Evolutionary conservation across 92 coral and sea anemone species (phyloP).

Genomic region (Phenganax subtilis): DNA sequence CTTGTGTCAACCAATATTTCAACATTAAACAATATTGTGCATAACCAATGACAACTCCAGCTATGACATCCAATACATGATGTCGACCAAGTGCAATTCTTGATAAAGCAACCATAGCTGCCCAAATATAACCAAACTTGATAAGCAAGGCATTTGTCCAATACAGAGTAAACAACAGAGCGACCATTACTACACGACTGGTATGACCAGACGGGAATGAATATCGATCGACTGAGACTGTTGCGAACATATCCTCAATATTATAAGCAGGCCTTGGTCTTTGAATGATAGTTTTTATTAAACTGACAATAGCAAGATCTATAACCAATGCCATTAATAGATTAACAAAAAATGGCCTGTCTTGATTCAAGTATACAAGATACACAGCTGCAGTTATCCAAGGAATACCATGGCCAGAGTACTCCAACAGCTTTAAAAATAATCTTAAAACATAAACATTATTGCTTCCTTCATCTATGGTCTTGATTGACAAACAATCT

Average conservation of each 20-base stretch:
- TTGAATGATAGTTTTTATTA: constrained; percentile 55
- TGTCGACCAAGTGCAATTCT: constrained; percentile 88
- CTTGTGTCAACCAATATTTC: constrained; percentile 58
- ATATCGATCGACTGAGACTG: constrained; percentile 83
- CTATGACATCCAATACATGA: constrained; percentile 76
- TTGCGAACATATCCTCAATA: constrained; percentile 82
- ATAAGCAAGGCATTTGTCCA: constrained; percentile 32
- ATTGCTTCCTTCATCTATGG: constrained; percentile 31
- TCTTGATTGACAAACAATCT: not conserved
- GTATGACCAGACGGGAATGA: constrained; percentile 96
- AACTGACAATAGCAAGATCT: constrained; percentile 73
- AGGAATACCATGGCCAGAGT: constrained; percentile 92
- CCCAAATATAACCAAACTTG: constrained; percentile 72
- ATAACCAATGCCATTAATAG: constrained; percentile 64
- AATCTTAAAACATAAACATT: constrained; percentile 54
- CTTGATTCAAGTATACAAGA: constrained; percentile 43
- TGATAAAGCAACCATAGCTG: constrained; percentile 65
- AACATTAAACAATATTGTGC: constrained; percentile 56
- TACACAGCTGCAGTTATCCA: constrained; percentile 72
- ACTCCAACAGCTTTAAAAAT: constrained; percentile 60
- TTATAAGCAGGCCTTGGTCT: constrained; percentile 75
- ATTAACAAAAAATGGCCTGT: constrained; percentile 73
- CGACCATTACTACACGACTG: constrained; percentile 84
- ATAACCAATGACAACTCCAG: constrained; percentile 73
- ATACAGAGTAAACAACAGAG: constrained; percentile 54